Base-by-base conservation (phyloP, 1,140 invertebrate genomes). In the Pteromalus puparum region DNA sequence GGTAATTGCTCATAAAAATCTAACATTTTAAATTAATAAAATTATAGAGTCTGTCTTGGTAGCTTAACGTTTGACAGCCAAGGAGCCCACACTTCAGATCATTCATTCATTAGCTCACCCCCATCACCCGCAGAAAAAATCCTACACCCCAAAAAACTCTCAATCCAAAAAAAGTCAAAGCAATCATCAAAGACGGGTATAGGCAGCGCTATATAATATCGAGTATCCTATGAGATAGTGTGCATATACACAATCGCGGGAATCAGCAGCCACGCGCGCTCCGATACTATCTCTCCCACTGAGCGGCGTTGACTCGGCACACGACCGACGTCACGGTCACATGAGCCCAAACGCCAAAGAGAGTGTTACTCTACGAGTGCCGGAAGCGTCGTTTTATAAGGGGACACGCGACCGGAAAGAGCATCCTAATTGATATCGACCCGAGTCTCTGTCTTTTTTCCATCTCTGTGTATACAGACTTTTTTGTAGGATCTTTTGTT, bases 351-450 rank as follows among this genome's bases (percentile, higher is more conserved):
- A 65, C 38, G 79, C 21, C 65, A 13, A 18, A 67, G 46, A 67
- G 46, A 84, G 46, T 24, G 46, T 78, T 76, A 34, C 26, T 18
- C 30, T 10, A 38, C 87, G 82, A 81, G 81, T 83, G 82, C 89
- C 88, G 90, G 89, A 90, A 91, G 88, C 85, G 28, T 24, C 87
- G 84, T 86, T 87, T 89, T 88, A 89, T 88, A 87, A 87, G 85
- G 88, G 88, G 87, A 76, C 92, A 93, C 92, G 92, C 91, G 92
- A 92, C 92, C 91, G 92, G 92, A 93, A 92, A 89, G 86, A 91
- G 89, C 89, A 88, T 91, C 92, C 92, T 93, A 93, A 93, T 93
- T 93, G 92, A 92, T 93, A 93, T 93, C 88, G 92, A 93, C 91
- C 90, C 85, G 15, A n/a, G 53, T n/a, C n/a, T n/a, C n/a, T 21